Evolutionary conservation across 2,797 vertebrate genomes (phyloP).

Genomic region (Enteromius treurensis): DNA sequence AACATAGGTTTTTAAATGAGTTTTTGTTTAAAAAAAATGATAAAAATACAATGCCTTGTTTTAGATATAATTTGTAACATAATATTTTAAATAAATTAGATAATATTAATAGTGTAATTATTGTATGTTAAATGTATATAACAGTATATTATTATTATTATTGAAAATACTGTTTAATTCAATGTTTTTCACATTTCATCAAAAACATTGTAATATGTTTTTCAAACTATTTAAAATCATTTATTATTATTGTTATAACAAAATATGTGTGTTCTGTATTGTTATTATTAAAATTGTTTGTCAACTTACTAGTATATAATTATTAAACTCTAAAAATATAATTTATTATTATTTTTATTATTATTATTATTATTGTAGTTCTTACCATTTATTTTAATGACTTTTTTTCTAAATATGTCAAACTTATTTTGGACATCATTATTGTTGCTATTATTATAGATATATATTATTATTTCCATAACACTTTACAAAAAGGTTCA

Average conservation of each 20-base stretch:
- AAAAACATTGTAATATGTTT: too few relatives aligned
- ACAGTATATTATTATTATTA: neutral
- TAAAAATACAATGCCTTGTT: neutral
- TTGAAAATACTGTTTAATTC: too few relatives aligned
- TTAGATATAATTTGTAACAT: neutral
- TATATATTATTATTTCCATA: too few relatives aligned
- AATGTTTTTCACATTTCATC: neutral
- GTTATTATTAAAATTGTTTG: neutral
- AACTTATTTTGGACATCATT: neutral
- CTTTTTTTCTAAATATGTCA: neutral
- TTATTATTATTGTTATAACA: neutral
- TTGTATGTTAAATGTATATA: neutral
- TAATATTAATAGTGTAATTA: neutral
- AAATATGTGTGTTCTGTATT: neutral
- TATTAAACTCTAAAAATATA: neutral
- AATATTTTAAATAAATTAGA: neutral
- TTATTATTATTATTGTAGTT: neutral
- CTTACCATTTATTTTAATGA: neutral
- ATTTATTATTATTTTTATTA: neutral
- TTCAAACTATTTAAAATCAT: neutral
- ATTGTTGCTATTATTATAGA: neutral
- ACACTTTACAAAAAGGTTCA: too few relatives aligned
- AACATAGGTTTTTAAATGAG: neutral
- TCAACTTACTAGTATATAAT: neutral
- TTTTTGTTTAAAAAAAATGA: too few relatives aligned